Evolutionary conservation across 2,113 vertebrate species (phyloP), one percentile per base, ranked within the genome.

Genomic region (Pelecanus crispus): DNA sequence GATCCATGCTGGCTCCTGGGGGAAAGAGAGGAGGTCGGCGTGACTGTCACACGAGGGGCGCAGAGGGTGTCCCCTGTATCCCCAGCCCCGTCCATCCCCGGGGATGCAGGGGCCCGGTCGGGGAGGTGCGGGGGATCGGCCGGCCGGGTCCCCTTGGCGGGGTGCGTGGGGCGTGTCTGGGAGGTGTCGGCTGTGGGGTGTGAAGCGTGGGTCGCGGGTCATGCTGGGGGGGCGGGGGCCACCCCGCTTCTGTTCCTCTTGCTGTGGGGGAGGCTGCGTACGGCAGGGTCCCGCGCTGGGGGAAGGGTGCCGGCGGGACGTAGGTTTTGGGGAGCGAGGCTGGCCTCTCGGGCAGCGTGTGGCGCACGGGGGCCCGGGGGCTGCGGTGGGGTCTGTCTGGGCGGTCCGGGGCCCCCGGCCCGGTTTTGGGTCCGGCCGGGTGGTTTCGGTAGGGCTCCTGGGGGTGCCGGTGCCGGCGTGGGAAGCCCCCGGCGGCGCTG

Each of bases 1-100:
- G 98, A 93, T 99, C 99, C 99, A 99, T 99, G 86, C 81, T 25
- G 40, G 77, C 42, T 92, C 92, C 98, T 99, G 92, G 0, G 1
- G 34, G 73, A 16, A 36, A 17, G 31, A 42, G 11, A 14, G 9
- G 11, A 24, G 36, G 22, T 40, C 0, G 7, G 4, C 0, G 3
- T 0, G 53, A 4, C 4, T 0, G 40, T 5, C 1, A 2, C 47
- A 1, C 36, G 0, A 44, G 28, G 2, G 38, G 17, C 4, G 11
- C 17, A 7, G 28, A 25, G 6, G 11, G 11, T 0, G 8, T 26
- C 18, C 31, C 53, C 17, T 1, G 6, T 3, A 10, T 10, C 15
- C 13, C 13, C 20, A 12, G 21, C 21, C 36, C 28, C 32, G 49
- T 16, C 31, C 4, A 7, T 5, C 44, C 9, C 32, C 0, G 10